phyloP scores from a whole-genome alignment of 2,888 invertebrate species.

The Blera fallax region DNA sequence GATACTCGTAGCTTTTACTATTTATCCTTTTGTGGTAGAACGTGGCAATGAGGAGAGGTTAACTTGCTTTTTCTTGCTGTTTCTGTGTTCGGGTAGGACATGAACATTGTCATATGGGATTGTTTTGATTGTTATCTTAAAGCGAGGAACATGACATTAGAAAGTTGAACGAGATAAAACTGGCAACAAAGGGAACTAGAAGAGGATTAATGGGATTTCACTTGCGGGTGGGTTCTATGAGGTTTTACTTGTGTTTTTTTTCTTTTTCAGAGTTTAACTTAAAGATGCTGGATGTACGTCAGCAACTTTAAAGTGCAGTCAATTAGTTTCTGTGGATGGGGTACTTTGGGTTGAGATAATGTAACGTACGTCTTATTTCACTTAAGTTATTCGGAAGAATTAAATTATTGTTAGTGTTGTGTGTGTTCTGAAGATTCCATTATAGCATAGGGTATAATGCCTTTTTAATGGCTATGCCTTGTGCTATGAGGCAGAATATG shows the following conservation, averaged over 20 bases:
- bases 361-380: conserved; percentile 13
- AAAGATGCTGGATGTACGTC: conserved; percentile 6
- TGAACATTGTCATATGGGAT: conserved; percentile 67
- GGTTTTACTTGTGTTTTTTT: background rate
- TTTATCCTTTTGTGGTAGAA: conserved; percentile 12
- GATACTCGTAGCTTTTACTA: conserved; percentile 12
- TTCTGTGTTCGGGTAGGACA: conserved; percentile 45
- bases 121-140: conserved; percentile 70
- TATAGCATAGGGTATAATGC: background rate
- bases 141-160: conserved; percentile 69
- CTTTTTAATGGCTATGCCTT: background rate
- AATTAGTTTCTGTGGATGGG: background rate
- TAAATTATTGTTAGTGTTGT: background rate
- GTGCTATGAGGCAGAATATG: background rate
- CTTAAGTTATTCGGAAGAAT: conserved; percentile 1
- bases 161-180: conserved; percentile 60
- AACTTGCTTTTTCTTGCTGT: conserved; percentile 16
- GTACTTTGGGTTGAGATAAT: background rate
- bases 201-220: conserved; percentile 50
- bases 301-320: conserved; percentile 32
- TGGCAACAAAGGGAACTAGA: conserved; percentile 29
- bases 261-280: background rate
- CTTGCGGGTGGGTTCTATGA: conserved; percentile 5
- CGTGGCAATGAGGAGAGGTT: conserved; percentile 2
- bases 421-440: background rate